phyloP scores from a whole-genome alignment of 1,140 invertebrate genomes.

The Penaeus chinensis region DNA sequence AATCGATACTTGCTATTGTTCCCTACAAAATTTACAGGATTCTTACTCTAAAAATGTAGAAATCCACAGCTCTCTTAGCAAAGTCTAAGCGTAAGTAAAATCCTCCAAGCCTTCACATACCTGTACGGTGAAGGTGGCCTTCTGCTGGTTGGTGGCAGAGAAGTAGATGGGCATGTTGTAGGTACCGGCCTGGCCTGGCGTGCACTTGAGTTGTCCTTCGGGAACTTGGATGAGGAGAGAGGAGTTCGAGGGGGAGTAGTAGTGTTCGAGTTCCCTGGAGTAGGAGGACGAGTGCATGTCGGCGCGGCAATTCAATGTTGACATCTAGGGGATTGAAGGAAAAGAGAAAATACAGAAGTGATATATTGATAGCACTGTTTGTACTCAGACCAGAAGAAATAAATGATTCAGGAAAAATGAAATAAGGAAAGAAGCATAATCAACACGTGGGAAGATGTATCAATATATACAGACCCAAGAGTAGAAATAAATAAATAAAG shows the following conservation, averaged over 20 bases:
- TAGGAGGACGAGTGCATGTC: background rate
- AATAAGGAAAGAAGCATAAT: too few relatives aligned
- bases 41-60: too few relatives aligned
- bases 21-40: too few relatives aligned
- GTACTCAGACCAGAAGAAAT: too few relatives aligned
- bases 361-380: too few relatives aligned
- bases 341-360: too few relatives aligned
- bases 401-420: too few relatives aligned
- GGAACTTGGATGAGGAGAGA: conserved; percentile 33
- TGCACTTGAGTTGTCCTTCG: conserved; percentile 5
- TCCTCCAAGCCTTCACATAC: background rate
- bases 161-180: conserved; percentile 10
- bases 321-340: conserved; percentile 1
- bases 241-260: conserved; percentile 49
- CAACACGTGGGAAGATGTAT: background rate
- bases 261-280: conserved; percentile 2
- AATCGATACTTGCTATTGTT: too few relatives aligned
- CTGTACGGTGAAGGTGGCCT: conserved; percentile 26
- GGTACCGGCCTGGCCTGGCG: background rate
- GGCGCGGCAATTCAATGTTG: conserved; percentile 35
- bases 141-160: conserved; percentile 17
- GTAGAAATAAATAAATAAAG: too few relatives aligned
- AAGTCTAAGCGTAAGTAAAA: background rate
- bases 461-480: background rate
- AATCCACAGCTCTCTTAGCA: too few relatives aligned